Evolutionary conservation across 2,797 vertebrate genomes (phyloP), one percentile per base, ranked within the genome.

Genomic region (Hylomyscus alleni): DNA sequence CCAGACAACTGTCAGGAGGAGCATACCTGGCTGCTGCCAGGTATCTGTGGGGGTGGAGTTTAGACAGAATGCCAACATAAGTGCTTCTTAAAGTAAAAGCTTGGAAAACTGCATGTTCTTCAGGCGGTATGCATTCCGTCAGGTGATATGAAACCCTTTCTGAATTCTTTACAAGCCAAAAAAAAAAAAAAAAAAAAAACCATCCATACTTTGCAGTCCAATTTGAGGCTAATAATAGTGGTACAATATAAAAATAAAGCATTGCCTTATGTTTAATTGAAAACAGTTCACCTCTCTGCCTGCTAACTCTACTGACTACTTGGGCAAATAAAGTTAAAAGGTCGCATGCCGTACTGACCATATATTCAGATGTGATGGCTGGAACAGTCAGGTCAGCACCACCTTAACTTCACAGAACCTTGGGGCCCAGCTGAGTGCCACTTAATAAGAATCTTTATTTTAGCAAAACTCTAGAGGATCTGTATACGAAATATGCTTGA

Each of bases 121-220:
- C 15, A 4, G 44, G 60, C 9, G n/a, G 22, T 31, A 3, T 89
- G 92, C 26, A 3, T 90, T 93, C 56, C 47, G 58, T 78, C 26
- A 19, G 89, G 34, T 76, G 50, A 67, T 80, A 34, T 34, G 14
- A 76, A 83, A 73, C 52, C 20, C 47, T 58, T 40, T 73, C 73
- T 62, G 54, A 92, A 92, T 72, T 75, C 54, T 93, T 90, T 96
- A 83, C 69, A 96, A 87, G 69, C 22, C 22, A 65, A 54, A 94
- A 85, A 95, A 78, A 40, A 69, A 60, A 88, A 47, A 13, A 19
- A 6, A 60, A 26, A 22, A 58, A 58, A 14, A 14, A 91, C 81
- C 94, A 88, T 44, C 44, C 82, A 56, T 76, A 76, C 40, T 90
- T 89, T 80, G 14, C 52, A 84, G 69, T 84, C 9, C n/a, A 44